A percentile compares a stretch with the other conserved stretches of the same genome.
These are phyloP conservation scores for Mycalesis mineus DNA, from an alignment of 2,888 invertebrate genomes.

Conservation along the genomic window DNA sequence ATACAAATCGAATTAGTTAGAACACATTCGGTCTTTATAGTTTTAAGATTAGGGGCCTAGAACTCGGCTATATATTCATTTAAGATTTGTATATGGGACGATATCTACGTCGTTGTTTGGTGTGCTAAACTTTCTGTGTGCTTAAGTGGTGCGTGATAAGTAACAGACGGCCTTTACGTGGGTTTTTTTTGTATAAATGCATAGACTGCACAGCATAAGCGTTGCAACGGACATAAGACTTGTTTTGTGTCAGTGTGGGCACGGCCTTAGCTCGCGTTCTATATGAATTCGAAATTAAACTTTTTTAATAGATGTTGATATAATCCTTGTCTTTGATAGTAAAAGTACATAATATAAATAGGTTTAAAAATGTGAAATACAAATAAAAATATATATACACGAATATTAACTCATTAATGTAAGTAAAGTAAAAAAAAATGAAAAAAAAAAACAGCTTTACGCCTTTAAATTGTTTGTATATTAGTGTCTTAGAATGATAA, in stretches of 20 bases:
- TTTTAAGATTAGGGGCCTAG: too few species aligned
- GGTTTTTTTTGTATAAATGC: too few species aligned
- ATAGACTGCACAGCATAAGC: not conserved
- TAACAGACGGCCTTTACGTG: not conserved
- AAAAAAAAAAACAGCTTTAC: conserved; percentile 72
- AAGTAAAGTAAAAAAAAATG: conserved; percentile 56
- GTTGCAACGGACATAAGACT: not conserved
- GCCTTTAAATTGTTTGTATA: conserved; percentile 74
- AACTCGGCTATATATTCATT: too few species aligned
- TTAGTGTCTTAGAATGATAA: conserved; percentile 37
- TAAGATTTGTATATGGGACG: not conserved
- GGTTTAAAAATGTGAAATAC: conserved; percentile 70
- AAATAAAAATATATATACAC: conserved; percentile 79
- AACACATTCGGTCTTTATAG: too few species aligned
- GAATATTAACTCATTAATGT: conserved; percentile 71
- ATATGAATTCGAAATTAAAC: conserved; percentile 19
- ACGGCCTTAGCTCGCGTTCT: not conserved
- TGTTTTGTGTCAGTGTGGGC: not conserved
- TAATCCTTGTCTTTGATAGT: conserved; percentile 74
- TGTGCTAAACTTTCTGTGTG: not conserved
- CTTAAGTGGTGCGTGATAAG: not conserved
- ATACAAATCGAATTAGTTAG: too few species aligned
- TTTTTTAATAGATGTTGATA: conserved; percentile 64
- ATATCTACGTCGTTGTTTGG: not conserved
- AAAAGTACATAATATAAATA: conserved; percentile 69